Conservation (phyloP, 2,888 invertebrate species). For the Dryococelus australis region DNA sequence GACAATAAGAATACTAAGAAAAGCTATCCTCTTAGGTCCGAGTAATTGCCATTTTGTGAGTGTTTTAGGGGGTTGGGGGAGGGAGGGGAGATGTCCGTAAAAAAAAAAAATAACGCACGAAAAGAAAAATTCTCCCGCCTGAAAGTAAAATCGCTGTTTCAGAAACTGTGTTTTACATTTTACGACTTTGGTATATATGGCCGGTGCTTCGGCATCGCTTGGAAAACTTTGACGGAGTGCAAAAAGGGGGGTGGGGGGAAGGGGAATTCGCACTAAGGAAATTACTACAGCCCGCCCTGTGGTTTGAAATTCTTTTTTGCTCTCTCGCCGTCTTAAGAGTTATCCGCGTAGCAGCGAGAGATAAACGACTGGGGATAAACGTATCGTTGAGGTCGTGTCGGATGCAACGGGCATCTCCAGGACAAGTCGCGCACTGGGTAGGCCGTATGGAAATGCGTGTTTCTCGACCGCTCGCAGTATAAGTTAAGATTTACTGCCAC, state of each 20-base stretch:
- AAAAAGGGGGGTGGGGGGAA: not conserved
- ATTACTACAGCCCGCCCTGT: not conserved
- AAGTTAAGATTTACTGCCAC: not conserved
- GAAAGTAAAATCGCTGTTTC: conserved; percentile 1
- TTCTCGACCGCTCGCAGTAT: not conserved
- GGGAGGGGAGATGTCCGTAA: not conserved
- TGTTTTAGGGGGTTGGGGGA: too few relatives aligned
- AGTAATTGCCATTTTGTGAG: too few relatives aligned
- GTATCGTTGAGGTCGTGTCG: not conserved
- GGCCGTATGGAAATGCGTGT: conserved; percentile 1
- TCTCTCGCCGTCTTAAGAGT: not conserved
- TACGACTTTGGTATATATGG: not conserved
- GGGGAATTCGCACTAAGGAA: not conserved
- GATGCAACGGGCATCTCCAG: not conserved
- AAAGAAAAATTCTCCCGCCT: not conserved
- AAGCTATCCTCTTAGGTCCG: too few relatives aligned
- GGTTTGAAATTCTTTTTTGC: not conserved
- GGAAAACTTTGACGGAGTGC: not conserved
- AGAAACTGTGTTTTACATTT: conserved; percentile 16
- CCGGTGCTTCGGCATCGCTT: not conserved
- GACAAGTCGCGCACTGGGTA: not conserved
- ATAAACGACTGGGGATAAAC: not conserved
- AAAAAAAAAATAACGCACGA: not conserved
- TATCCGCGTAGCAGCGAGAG: not conserved
- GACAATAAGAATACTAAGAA: too few relatives aligned